Percentiles rank a stretch among this genome's conserved stretches.
phyloP scores from a whole-genome alignment of 2,888 invertebrate genomes.

The Leptodirus hochenwartii region DNA sequence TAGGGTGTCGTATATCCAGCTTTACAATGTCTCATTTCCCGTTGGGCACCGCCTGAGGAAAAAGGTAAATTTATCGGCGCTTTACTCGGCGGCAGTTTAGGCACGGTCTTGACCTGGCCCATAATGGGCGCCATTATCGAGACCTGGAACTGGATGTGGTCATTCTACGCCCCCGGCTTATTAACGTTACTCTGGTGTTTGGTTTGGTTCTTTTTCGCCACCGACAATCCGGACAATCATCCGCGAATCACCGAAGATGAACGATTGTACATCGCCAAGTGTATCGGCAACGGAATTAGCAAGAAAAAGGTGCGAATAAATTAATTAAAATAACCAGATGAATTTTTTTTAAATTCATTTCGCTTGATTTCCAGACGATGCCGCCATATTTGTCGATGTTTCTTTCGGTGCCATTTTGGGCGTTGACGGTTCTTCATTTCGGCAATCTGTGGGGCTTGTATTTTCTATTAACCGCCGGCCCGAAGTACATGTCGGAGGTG shows the following conservation, averaged over 20 bases:
- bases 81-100: constrained; percentile 30
- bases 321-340: not conserved
- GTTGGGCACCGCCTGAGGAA: constrained; percentile 32
- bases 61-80: constrained; percentile 31
- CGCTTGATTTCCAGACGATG: constrained; percentile 32
- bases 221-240: constrained; percentile 35
- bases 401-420: constrained; percentile 48
- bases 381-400: constrained; percentile 46
- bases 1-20: constrained; percentile 24
- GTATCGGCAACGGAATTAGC: constrained; percentile 36
- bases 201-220: constrained; percentile 31
- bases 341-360: no score
- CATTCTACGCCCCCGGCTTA: constrained; percentile 21
- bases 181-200: constrained; percentile 21
- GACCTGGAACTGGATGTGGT: constrained; percentile 22
- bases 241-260: constrained; percentile 33
- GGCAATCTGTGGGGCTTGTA: constrained; percentile 62
- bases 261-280: constrained; percentile 31
- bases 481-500: constrained; percentile 53
- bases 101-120: constrained; percentile 31
- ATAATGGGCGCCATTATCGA: constrained; percentile 27
- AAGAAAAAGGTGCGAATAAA: constrained; percentile 19
- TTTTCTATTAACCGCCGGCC: constrained; percentile 58
- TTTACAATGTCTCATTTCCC: constrained; percentile 22
- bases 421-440: constrained; percentile 46